Conservation (phyloP, 2,113 vertebrate species). For the Gadus chalcogrammus region DNA sequence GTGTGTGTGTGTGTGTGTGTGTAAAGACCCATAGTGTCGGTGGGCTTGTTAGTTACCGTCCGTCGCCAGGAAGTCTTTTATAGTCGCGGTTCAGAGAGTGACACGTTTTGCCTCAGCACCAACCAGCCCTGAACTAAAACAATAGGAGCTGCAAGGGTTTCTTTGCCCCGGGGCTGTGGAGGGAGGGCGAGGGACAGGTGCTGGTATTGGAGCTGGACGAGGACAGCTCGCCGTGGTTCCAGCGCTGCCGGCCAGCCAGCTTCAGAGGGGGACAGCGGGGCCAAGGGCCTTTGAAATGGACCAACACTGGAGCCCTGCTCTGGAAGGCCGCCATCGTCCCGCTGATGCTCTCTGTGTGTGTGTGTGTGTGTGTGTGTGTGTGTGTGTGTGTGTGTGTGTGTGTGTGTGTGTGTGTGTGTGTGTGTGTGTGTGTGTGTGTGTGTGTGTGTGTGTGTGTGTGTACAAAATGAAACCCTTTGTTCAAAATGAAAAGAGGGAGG, state of each 20-base stretch:
- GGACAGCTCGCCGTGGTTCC: conserved; percentile 45
- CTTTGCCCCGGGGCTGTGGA: conserved; percentile 2
- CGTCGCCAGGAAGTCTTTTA: too few species aligned
- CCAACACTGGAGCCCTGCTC: conserved; percentile 53
- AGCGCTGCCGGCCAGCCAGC: conserved; percentile 45
- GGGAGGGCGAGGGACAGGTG: conserved; percentile 49
- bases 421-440: not conserved
- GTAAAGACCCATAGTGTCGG: too few species aligned
- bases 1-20: too few species aligned
- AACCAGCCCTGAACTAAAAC: not conserved
- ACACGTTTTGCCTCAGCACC: not conserved
- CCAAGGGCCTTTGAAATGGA: conserved; percentile 63
- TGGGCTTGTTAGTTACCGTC: too few species aligned
- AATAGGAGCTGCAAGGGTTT: not conserved
- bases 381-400: conserved; percentile 1
- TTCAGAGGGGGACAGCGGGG: conserved; percentile 52
- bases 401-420: not conserved
- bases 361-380: conserved; percentile 26
- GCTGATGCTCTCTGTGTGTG: conserved; percentile 44
- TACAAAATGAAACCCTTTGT: conserved; percentile 43
- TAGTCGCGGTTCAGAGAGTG: too few species aligned
- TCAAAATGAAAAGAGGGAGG: conserved; percentile 33
- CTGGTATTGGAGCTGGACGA: conserved; percentile 52
- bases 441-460: too few species aligned
- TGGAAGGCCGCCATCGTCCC: conserved; percentile 54